Percentiles rank a stretch among this genome's conserved stretches.
phyloP scores from a whole-genome alignment of 2,797 vertebrate species.

The Agapornis canus region DNA sequence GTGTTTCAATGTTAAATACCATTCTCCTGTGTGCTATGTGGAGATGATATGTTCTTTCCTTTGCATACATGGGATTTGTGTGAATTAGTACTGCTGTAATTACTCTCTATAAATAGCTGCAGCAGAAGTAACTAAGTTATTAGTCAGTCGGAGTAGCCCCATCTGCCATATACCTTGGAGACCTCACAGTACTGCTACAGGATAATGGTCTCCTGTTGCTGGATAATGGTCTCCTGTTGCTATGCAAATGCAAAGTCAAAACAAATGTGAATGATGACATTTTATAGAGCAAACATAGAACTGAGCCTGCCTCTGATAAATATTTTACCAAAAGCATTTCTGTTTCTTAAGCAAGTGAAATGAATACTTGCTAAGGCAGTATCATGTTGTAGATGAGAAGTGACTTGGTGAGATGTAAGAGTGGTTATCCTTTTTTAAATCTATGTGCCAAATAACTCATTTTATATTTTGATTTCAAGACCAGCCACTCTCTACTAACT shows the following conservation, averaged over 20 bases:
- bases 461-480: not conserved
- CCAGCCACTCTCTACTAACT: not conserved
- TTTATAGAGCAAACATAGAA: not conserved
- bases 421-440: not conserved
- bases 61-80: not conserved
- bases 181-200: not conserved
- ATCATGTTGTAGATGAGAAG: not conserved
- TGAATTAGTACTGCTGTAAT: not conserved
- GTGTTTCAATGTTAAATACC: not conserved
- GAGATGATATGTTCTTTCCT: not conserved
- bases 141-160: not conserved
- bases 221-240: not conserved
- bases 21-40: not conserved
- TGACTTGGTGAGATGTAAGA: not conserved
- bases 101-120: not conserved
- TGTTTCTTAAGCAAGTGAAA: not conserved
- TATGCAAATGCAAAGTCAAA: conserved; percentile 8
- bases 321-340: not conserved
- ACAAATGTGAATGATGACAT: conserved; percentile 16
- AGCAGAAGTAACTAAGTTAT: not conserved
- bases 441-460: not conserved
- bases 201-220: not conserved
- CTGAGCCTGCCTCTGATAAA: not conserved
- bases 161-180: not conserved
- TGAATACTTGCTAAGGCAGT: not conserved